These are phyloP conservation scores for Venusia cambrica DNA, from an alignment of 2,888 invertebrate genomes.

Conservation along the genomic window DNA sequence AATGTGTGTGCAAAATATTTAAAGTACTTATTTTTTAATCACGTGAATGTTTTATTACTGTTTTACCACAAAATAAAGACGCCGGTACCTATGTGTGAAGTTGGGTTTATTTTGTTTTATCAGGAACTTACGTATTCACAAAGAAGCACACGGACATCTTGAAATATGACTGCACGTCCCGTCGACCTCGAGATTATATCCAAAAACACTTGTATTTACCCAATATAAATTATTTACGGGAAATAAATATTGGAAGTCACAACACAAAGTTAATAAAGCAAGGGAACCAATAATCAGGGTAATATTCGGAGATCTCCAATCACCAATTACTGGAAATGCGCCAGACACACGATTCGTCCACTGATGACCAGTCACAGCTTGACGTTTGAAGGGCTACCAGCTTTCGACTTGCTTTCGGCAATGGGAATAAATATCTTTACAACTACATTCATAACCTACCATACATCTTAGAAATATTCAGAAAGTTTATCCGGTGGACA, in stretches of 20 bases:
- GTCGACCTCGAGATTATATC: conserved; percentile 42
- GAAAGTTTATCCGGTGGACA: too few relatives aligned
- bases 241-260: conserved; percentile 53
- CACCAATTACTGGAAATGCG: conserved; percentile 79
- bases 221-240: conserved; percentile 46
- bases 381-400: conserved; percentile 56
- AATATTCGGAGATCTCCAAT: conserved; percentile 80
- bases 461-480: too few relatives aligned
- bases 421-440: too few relatives aligned
- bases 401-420: conserved; percentile 5
- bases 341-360: conserved; percentile 80
- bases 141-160: conserved; percentile 86
- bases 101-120: conserved; percentile 28
- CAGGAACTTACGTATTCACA: conserved; percentile 85
- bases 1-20: too few relatives aligned
- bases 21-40: too few relatives aligned
- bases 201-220: conserved; percentile 33
- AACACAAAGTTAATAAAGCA: conserved; percentile 66
- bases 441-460: not conserved
- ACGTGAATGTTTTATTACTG: too few relatives aligned
- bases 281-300: conserved; percentile 77
- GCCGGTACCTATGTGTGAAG: conserved; percentile 4
- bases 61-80: not conserved
- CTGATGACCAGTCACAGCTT: conserved; percentile 80
- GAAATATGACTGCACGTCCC: conserved; percentile 45